Evolutionary conservation across 1,140 invertebrate species (phyloP).

Genomic region (Apocrypta bakeri): DNA sequence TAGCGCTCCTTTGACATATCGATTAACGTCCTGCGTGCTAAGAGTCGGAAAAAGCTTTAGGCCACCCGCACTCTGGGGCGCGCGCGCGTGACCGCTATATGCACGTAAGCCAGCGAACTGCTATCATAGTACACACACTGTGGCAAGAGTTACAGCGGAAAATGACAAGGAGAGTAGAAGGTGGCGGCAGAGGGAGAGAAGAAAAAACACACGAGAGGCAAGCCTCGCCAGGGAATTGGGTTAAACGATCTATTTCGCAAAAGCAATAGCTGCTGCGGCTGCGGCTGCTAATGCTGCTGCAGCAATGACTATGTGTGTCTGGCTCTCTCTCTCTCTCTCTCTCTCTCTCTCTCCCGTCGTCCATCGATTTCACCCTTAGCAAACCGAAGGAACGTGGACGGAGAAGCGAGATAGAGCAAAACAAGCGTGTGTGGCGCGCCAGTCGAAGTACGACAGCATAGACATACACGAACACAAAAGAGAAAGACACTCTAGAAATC

Average conservation of each 20-base stretch:
- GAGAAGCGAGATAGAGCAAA: conserved; percentile 5
- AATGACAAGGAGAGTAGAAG: neutral
- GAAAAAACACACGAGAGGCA: neutral
- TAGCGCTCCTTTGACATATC: conserved; percentile 31
- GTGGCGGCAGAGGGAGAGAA: neutral
- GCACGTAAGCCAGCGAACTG: neutral
- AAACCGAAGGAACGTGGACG: neutral
- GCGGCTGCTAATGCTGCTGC: neutral
- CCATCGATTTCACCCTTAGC: conserved; percentile 43
- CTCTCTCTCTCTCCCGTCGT: neutral
- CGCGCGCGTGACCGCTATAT: neutral
- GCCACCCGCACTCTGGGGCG: neutral
- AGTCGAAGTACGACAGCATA: conserved; percentile 26
- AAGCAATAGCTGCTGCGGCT: conserved; percentile 13
- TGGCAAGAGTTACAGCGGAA: neutral
- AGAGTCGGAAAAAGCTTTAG: neutral
- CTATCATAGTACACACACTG: neutral
- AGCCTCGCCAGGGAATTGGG: conserved; percentile 14
- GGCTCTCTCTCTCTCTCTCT: too few relatives aligned
- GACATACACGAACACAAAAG: too few relatives aligned
- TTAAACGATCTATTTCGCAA: conserved; percentile 42
- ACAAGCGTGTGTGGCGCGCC: conserved; percentile 33
- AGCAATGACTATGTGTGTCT: neutral
- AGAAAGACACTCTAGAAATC: too few relatives aligned
- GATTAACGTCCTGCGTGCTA: conserved; percentile 39